Conservation (phyloP, 30 jellyfish, hydroid and myxozoan species). For the Morbakka virulenta region DNA sequence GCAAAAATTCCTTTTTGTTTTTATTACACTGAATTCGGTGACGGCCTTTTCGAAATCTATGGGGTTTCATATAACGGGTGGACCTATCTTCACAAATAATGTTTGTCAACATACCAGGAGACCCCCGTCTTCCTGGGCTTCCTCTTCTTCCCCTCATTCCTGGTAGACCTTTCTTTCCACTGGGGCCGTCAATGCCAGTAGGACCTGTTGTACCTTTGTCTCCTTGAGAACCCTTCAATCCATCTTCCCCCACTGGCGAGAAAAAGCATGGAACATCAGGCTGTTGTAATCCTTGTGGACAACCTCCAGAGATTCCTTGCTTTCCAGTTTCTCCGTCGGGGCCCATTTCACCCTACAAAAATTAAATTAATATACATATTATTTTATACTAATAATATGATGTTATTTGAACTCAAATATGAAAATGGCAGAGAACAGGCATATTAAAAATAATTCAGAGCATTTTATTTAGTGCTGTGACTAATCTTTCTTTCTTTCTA, state of each 20-base stretch:
- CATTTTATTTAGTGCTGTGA: too few relatives aligned
- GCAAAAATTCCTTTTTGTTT: constrained; percentile 50
- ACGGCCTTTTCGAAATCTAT: constrained; percentile 38
- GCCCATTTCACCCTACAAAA: constrained; percentile 55
- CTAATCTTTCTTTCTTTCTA: too few relatives aligned
- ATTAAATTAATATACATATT: too few relatives aligned
- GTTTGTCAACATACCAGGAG: constrained; percentile 61
- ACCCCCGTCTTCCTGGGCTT: constrained; percentile 88
- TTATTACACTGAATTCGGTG: constrained; percentile 58
- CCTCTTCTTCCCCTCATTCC: constrained; percentile 84
- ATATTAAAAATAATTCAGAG: too few relatives aligned
- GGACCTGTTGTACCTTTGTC: constrained; percentile 67
- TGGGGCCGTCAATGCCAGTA: constrained; percentile 67
- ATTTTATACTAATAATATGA: background rate
- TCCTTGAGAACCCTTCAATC: constrained; percentile 60
- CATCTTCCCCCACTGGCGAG: constrained; percentile 34
- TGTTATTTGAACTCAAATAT: too few relatives aligned
- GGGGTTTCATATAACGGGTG: constrained; percentile 55
- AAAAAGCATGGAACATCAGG: background rate
- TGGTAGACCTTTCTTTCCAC: constrained; percentile 58
- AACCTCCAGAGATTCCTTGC: constrained; percentile 24
- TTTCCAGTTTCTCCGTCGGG: constrained; percentile 45
- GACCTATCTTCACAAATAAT: constrained; percentile 45
- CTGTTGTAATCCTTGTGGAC: constrained; percentile 4
- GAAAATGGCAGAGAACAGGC: too few relatives aligned